Evolutionary conservation across 2,888 invertebrate genomes (phyloP), one percentile per base, ranked within the genome.

Genomic region (Drosophila mettleri): DNA sequence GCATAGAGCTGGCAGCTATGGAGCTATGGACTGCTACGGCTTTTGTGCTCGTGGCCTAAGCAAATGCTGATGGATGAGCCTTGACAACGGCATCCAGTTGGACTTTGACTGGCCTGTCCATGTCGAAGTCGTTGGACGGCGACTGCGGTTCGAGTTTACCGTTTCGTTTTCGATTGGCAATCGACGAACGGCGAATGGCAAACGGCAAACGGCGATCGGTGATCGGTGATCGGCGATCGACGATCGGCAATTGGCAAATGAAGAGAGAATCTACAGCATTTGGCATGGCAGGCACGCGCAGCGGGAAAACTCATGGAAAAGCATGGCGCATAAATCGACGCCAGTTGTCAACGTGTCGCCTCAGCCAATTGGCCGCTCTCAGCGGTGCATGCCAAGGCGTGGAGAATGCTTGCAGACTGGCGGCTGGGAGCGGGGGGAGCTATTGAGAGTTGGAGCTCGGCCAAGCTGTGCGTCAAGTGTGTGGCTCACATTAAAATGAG

Each of bases 301-400:
- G 33, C 41, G 36, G 60, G 36, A 68, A 76, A 58, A 60, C 60
- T 38, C 57, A 43, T 58, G 76, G 67, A 74, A 78, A 78, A 65
- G 53, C 63, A 9, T 64, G 53, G 69, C 64, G 61, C 69, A 78
- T 78, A 85, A 85, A 79, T 77, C 74, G 81, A 78, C 79, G 85
- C 75, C 77, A 69, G 72, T 59, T 80, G 83, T 80, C 80, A 80
- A 80, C 68, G 38, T 67, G 74, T 77, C 78, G 60, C 68, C 65
- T 29, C 34, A 64, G 14, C 38, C 24, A 49, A 55, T 43, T 36
- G 63, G 39, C 49, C 29, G 5, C 27, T 41, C 24, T 38, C 27
- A 20, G 27, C 38, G 48, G 16, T 68, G 62, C 53, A 57, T 68
- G 69, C 51, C 69, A 46, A 51, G 48, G 52, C 45, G 27, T 9